These are phyloP conservation scores for Rhodinocichla rosea DNA, from an alignment of 2,113 vertebrate species.

Conservation along the genomic window DNA sequence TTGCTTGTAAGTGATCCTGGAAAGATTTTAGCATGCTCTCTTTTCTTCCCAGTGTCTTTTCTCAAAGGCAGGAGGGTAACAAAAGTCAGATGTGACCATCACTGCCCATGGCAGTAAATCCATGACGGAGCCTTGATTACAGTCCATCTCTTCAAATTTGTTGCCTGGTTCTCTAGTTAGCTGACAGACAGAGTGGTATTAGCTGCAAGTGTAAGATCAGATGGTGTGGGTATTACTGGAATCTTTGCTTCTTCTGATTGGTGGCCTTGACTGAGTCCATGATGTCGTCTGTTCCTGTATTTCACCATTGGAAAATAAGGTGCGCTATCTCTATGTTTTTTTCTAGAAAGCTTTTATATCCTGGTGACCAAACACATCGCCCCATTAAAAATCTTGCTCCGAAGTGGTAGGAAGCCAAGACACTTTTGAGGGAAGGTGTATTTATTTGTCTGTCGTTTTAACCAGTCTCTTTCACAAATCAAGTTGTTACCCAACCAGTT, in stretches of 20 bases:
- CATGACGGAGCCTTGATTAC: neutral
- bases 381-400: neutral
- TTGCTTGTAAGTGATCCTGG: neutral
- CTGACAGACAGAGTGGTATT: neutral
- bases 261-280: neutral
- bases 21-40: neutral
- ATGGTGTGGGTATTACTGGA: neutral
- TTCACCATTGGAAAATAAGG: neutral
- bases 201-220: fast-evolving
- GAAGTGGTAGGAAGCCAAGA: neutral
- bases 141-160: neutral
- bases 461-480: neutral
- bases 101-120: neutral
- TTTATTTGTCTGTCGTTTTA: neutral
- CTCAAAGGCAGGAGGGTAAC: neutral
- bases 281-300: neutral
- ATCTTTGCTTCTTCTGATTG: neutral
- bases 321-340: neutral
- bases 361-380: neutral
- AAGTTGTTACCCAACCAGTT: neutral
- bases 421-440: neutral
- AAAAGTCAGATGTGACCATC: neutral
- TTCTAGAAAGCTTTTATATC: neutral
- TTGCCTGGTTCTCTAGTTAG: neutral
- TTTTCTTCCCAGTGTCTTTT: neutral